Percentiles rank a stretch among this genome's conserved stretches.
phyloP scores from a whole-genome alignment of 2,113 vertebrate species.

The Psettodes erumei region DNA sequence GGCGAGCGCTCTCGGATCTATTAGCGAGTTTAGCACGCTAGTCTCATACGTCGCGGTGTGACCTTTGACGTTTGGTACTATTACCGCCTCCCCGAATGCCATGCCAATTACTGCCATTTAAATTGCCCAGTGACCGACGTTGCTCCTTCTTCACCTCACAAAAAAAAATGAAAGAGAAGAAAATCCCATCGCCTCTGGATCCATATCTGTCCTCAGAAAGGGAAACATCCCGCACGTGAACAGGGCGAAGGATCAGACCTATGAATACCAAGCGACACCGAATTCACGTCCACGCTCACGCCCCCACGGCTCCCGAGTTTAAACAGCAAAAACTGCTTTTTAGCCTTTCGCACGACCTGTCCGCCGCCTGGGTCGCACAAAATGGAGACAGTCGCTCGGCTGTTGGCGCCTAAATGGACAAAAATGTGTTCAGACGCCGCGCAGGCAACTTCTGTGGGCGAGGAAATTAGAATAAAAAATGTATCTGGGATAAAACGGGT shows the following conservation, averaged over 20 bases:
- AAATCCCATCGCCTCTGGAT: not conserved
- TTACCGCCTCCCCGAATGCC: conserved; percentile 31
- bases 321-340: conserved; percentile 52
- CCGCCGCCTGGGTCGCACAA: conserved; percentile 25
- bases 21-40: conserved; percentile 28
- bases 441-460: not conserved
- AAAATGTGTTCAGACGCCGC: conserved; percentile 7
- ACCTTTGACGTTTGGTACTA: conserved; percentile 27
- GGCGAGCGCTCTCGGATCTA: too few species aligned
- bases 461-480: not conserved
- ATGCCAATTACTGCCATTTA: conserved; percentile 54
- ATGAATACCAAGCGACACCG: too few species aligned
- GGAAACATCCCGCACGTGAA: too few species aligned
- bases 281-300: not conserved
- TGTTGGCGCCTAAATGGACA: conserved; percentile 22
- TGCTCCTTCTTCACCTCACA: conserved; percentile 28
- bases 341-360: conserved; percentile 53
- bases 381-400: conserved; percentile 22
- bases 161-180: too few species aligned
- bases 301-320: conserved; percentile 63
- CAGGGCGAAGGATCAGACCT: too few species aligned
- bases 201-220: too few species aligned
- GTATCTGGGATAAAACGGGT: not conserved
- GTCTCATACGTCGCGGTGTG: conserved; percentile 21
- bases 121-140: conserved; percentile 28